Conservation (phyloP, 2,113 vertebrate species). For the Thamnophis sirtalis region DNA sequence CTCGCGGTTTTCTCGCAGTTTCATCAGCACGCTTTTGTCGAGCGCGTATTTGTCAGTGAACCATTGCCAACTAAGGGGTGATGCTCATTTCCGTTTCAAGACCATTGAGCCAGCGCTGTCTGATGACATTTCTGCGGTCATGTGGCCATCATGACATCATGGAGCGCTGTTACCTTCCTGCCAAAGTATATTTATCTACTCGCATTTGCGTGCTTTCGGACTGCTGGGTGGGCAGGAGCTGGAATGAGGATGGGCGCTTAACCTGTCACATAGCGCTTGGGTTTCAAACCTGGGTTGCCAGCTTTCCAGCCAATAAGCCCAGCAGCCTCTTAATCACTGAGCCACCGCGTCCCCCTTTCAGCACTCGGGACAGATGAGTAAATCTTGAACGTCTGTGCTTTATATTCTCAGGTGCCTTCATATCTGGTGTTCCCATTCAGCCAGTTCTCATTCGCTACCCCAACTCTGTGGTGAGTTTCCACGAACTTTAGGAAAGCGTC, state of each 20-base stretch:
- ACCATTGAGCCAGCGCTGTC: not conserved
- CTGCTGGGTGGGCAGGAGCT: not conserved
- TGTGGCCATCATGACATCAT: not conserved
- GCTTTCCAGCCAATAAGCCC: not conserved
- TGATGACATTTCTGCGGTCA: not conserved
- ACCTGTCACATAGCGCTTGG: not conserved
- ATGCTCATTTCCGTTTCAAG: not conserved
- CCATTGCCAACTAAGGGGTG: not conserved
- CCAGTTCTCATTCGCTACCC: conserved; percentile 84
- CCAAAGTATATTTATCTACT: not conserved
- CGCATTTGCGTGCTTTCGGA: not conserved
- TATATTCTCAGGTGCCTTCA: conserved; percentile 77
- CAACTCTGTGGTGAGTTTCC: conserved; percentile 77
- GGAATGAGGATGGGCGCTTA: not conserved
- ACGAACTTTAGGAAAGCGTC: not conserved
- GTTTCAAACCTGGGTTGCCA: not conserved
- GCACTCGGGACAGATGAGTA: not conserved
- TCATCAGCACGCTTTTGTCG: no score
- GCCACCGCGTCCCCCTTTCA: not conserved
- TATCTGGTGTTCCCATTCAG: conserved; percentile 84
- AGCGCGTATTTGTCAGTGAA: no score
- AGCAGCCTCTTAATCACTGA: not conserved
- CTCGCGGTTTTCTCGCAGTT: no score
- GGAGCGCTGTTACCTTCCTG: not conserved
- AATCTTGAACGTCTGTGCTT: not conserved